Evolutionary conservation across 2,888 invertebrate genomes (phyloP), one percentile per base, ranked within the genome.

Genomic region (Mythimna pallens): DNA sequence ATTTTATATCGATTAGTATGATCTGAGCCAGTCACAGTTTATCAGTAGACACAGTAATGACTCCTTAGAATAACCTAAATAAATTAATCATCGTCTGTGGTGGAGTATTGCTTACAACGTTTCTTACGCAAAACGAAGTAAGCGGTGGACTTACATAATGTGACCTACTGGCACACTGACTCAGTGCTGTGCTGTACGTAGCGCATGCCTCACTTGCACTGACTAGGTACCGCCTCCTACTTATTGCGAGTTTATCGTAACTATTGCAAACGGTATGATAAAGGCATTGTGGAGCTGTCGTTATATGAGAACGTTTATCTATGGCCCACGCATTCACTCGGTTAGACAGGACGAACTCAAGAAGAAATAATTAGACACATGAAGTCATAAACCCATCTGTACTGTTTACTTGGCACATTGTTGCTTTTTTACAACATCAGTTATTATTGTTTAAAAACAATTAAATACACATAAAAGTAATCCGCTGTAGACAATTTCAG

Each of bases 131-230:
- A 95, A 94, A 85, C 87, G 89, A 91, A 92, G 93, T 92, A 93
- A 94, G 93, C 92, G 93, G 92, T 87, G 89, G 82, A 80, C 87
- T 95, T 95, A 92, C 90, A 91, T 93, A 95, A 95, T 80, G 81
- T 91, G 95, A 94, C 95, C 95, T 87, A 95, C 83, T 95, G 92
- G 92, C 95, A 93, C 90, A 95, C 92, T 95, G 95, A 95, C 95
- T 94, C 91, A 91, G 91, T 89, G 87, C 81, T 64, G 91, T 89
- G 87, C 81, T 64, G 84, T 58, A 70, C 65, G 82, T 55, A 70
- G 89, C 90, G 88, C 89, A 91, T 84, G 90, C 88, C 84, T 87
- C 87, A 90, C 89, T 89, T 91, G 92, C 91, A 90, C 72, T 62
- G 62, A 67, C 69, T 76, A 76, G 58, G 75, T 80, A 86, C 75